Base-by-base conservation (phyloP, 2,888 invertebrate species). In the Monopis laevigella region DNA sequence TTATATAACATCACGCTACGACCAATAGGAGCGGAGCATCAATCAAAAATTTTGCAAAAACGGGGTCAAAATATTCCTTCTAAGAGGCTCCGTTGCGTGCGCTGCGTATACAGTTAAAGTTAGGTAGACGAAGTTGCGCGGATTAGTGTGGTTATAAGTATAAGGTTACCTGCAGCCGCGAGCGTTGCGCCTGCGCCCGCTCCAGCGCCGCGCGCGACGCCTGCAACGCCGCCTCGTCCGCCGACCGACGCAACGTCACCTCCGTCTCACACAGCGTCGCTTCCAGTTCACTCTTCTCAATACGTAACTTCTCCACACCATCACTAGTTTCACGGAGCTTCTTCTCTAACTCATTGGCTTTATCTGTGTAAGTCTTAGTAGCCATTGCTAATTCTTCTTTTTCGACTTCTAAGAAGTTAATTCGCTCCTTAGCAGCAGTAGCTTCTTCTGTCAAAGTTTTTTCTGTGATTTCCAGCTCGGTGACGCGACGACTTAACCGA, bases 191-290 rank as follows among this genome's bases (percentile, higher is more conserved):
- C 49, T 88, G 86, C 0, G 89, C 88, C 52, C 90, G 85, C 52
- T 92, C 91, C 26, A 90, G 70, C 1, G 89, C 84, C 1, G 86
- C 85, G 56, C 89, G 88, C 0, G 92, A 91, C 13, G 88, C 88
- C 47, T 88, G 85, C n/a, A 91, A 72, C 0, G 87, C 87, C 1
- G 88, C 84, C 47, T 87, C 86, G 55, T 92, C 90, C 10, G 91
- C 75, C 41, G 88, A 87, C 43, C 85, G 84, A 42, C 85, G 80
- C n/a, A 90, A 59, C 0, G 74, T 64, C 12, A 85, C 80, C 42
- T 87, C 80, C 11, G 77, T 83, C 43, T 85, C 75, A 46, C 63
- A 51, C 51, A 68, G 73, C 2, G 67, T 65, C 6, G 58, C 50
- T 51, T 80, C 78, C 38, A 78, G 51, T 44, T 78, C 77, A 42